Evolutionary conservation across 2,888 invertebrate genomes (phyloP), one percentile per base, ranked within the genome.

Genomic region (Protonemura montana): DNA sequence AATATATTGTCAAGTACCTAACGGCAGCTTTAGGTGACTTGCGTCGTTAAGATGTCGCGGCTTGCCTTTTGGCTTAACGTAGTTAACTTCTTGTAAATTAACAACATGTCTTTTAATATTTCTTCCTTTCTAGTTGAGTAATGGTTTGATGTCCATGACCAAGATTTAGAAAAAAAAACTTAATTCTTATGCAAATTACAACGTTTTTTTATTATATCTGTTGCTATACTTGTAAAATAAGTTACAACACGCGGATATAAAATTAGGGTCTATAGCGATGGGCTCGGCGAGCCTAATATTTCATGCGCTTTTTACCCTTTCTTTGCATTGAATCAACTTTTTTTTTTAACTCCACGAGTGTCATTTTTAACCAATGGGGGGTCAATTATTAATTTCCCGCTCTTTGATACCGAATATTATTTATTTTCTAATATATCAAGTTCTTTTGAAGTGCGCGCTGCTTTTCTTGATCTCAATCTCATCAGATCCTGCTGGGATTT

Each of bases 361-460:
- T 59, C 59, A 59, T 21, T 59, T 59, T 59, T 10, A 10, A 10
- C 59, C 59, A 13, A 59, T 13, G 59, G 59, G 59, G 59, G 59
- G 59, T 59, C 59, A 59, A 59, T 59, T 59, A 59, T 59, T 59
- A 59, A 59, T 59, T 59, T 59, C 59, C 21, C 59, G 59, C 59
- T 59, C 59, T 59, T 59, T 59, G 59, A 59, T 7, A 59, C 59
- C 59, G 59, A 59, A 59, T 59, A 59, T 59, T 59, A 59, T 59
- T 59, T 59, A 59, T 59, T 59, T 59, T 59, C 59, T 59, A 59
- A 59, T 59, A 59, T 59, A 59, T 59, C 59, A 59, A 35, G 59
- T 59, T 59, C 59, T 59, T 59, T 59, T 59, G 59, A 59, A 59
- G 59, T 21, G 10, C 13, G 59, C 59, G 59, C 21, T 59, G 59